Conservation (phyloP, 2,113 vertebrate species). For the Poeciliopsis prolifica region DNA sequence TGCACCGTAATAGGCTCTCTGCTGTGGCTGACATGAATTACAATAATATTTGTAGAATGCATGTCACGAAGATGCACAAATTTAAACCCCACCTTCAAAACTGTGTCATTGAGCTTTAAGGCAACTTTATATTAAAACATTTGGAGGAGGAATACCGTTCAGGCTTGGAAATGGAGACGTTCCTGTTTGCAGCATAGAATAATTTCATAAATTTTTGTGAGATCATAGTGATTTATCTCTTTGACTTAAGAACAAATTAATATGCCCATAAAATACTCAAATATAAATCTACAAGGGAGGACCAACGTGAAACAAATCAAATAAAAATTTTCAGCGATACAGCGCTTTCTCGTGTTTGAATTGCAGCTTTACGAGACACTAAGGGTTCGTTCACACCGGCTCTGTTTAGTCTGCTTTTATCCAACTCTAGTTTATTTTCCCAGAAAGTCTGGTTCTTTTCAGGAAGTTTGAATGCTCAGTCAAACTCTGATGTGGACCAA, state of each 20-base stretch:
- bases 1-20: neutral
- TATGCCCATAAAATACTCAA: too few species aligned
- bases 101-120: constrained; percentile 21
- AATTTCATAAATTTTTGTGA: neutral
- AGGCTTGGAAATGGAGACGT: neutral
- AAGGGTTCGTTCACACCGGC: neutral
- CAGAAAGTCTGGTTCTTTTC: too few species aligned
- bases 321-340: constrained; percentile 42
- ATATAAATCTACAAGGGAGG: too few species aligned
- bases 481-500: too few species aligned
- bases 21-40: neutral
- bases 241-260: too few species aligned
- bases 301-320: neutral
- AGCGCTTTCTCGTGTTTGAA: constrained; percentile 9
- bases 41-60: neutral
- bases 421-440: too few species aligned
- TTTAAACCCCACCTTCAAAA: constrained; percentile 31
- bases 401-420: too few species aligned
- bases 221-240: too few species aligned
- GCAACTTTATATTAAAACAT: constrained; percentile 46
- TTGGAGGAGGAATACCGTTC: constrained; percentile 16
- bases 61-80: neutral
- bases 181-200: neutral
- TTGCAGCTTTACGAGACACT: too few species aligned
- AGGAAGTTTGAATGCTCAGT: too few species aligned